Evolutionary conservation across 2,113 vertebrate genomes (phyloP).

Genomic region (Hylia prasina): DNA sequence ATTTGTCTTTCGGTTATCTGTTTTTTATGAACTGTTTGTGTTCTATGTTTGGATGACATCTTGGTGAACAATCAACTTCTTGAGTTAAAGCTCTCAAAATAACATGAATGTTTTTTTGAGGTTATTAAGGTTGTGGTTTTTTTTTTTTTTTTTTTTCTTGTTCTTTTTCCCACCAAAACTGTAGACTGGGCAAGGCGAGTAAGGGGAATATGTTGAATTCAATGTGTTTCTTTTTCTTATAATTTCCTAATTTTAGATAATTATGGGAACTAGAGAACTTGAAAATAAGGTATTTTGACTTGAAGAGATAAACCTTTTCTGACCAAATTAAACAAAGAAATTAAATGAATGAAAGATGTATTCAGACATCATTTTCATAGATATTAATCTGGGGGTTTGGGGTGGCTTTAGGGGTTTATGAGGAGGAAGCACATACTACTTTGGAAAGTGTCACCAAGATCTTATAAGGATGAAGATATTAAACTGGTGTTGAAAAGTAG

Average conservation of each 20-base stretch:
- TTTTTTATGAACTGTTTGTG: neutral
- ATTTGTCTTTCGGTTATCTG: neutral
- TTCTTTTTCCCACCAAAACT: neutral
- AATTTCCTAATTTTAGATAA: neutral
- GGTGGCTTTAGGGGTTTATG: neutral
- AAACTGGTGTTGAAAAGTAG: neutral
- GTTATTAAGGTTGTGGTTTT: neutral
- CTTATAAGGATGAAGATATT: neutral
- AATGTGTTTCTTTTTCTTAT: neutral
- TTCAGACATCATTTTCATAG: neutral
- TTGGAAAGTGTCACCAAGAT: neutral
- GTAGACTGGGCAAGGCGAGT: fast-evolving
- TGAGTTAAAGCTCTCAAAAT: neutral
- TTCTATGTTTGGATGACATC: neutral
- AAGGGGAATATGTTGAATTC: fast-evolving
- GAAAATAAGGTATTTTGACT: neutral
- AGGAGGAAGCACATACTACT: neutral
- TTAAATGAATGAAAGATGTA: neutral
- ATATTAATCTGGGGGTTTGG: fast-evolving
- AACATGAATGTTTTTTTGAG: neutral
- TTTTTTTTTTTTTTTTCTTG: neutral
- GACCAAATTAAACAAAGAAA: neutral
- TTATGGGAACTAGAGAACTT: neutral
- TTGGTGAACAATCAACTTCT: neutral
- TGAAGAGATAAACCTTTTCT: neutral